These are phyloP conservation scores for Chaenocephalus aceratus DNA, from an alignment of 2,113 vertebrate species.

Conservation along the genomic window DNA sequence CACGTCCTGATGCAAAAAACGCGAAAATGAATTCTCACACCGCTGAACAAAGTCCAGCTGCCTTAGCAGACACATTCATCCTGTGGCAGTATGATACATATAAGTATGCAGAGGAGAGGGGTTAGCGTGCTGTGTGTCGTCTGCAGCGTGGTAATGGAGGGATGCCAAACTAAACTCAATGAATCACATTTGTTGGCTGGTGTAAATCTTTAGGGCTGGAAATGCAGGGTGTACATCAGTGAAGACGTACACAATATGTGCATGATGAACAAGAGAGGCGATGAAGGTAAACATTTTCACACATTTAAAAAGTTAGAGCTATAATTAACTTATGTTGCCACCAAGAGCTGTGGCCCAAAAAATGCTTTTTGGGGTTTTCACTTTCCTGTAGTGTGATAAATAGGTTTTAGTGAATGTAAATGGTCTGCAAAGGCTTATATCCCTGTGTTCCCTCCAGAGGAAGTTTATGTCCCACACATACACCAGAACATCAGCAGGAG, in stretches of 20 bases:
- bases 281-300: neutral
- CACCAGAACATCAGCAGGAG: too few species aligned
- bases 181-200: neutral
- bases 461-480: too few species aligned
- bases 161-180: neutral
- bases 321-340: too few species aligned
- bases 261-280: neutral
- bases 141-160: slow-evolving; percentile 4
- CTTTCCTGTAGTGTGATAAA: too few species aligned
- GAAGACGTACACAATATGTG: neutral
- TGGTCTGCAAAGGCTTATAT: too few species aligned
- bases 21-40: slow-evolving; percentile 60
- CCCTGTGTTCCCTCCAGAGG: too few species aligned
- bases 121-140: slow-evolving; percentile 9
- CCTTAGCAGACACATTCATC: slow-evolving; percentile 52
- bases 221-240: neutral
- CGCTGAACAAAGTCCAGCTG: slow-evolving; percentile 49
- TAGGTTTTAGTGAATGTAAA: too few species aligned
- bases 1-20: slow-evolving; percentile 39
- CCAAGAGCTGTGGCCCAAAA: too few species aligned
- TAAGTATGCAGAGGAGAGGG: neutral
- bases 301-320: too few species aligned
- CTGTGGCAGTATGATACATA: neutral
- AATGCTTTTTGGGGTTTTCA: too few species aligned
- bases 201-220: neutral